Base-by-base conservation (phyloP, 2,888 invertebrate genomes). In the Apamea crenata region DNA sequence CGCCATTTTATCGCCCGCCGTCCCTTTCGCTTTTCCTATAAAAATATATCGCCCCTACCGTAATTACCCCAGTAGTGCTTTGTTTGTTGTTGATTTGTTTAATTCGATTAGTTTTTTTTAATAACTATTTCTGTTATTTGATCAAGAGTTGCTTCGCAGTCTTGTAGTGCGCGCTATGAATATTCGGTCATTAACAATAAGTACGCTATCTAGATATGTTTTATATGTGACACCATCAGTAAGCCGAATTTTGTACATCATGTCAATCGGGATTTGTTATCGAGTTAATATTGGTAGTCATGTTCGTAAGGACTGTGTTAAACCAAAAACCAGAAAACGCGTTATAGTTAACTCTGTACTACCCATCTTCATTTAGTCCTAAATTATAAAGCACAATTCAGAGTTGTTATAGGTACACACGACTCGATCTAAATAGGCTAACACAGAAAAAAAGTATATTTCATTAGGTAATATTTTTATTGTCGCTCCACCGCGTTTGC, bases 21-120 rank as follows among this genome's bases (percentile, higher is more conserved):
- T 59, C 5, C 56, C 25, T 56, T 56, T 25, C 10, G 56, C 25
- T 56, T 25, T 56, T 56, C 56, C 12, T 25, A 4, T 47, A 47
- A 16, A 47, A 47, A 47, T 47, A 47, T 47, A 47, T 47, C 47
- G 16, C 2, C 47, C 47, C 16, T n/a, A 59, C n/a, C 12, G 56
- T 59, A 14, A 56, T 59, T 59, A 4, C 56, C 56, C 12, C n/a
- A 4, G 56, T 1, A 61, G 44, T 21, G 29, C 6, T 40, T 56
- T 67, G 25, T n/a, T 74, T 25, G 18, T 66, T 66, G 47, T 29
- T 66, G 56, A 40, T n/a, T 32, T 50, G 29, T 50, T 75, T 65
- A 65, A 18, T 66, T 32, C 0, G 32, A 73, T 86, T 86, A 69
- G 40, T 29, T 66, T 76, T 16, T 16, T 50, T 69, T 36, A 1